phyloP scores from a whole-genome alignment of 1,140 invertebrate genomes.

The Hypothenemus hampei region DNA sequence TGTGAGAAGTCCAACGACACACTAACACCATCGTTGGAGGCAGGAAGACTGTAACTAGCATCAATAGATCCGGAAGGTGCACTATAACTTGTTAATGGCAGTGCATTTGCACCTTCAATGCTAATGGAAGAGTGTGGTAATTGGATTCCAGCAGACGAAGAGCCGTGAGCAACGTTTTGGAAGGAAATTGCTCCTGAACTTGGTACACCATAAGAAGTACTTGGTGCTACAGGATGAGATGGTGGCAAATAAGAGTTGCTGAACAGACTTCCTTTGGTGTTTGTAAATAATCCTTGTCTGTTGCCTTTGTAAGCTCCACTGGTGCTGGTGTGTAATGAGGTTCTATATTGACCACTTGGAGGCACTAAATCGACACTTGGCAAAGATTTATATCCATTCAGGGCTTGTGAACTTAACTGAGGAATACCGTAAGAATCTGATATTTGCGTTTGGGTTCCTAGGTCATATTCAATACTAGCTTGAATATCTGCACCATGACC shows the following conservation, averaged over 20 bases:
- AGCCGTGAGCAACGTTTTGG: constrained; percentile 37
- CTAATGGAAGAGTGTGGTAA: constrained; percentile 32
- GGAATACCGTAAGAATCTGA: constrained; percentile 50
- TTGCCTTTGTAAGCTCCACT: constrained; percentile 51
- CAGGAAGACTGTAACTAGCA: constrained; percentile 48
- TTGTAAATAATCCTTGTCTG: constrained; percentile 50
- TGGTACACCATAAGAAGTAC: constrained; percentile 49
- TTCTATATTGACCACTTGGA: constrained; percentile 53
- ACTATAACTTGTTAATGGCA: constrained; percentile 51
- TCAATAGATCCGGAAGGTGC: constrained; percentile 48
- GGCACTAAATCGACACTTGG: constrained; percentile 49
- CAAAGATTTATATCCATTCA: not conserved
- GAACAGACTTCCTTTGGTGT: constrained; percentile 46
- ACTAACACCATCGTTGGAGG: constrained; percentile 30
- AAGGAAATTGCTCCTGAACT: constrained; percentile 33
- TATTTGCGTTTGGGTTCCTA: constrained; percentile 39
- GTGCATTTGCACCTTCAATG: constrained; percentile 44
- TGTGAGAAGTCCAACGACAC: constrained; percentile 33
- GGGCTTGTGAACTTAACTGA: constrained; percentile 30
- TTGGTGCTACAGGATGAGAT: constrained; percentile 53
- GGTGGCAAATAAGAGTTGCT: constrained; percentile 56
- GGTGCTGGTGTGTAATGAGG: no score
- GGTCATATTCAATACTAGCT: constrained; percentile 47
- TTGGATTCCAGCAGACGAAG: constrained; percentile 28
- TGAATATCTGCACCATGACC: constrained; percentile 42